Conservation (phyloP, 2,797 vertebrate species). For the Cryptoprocta ferox region DNA sequence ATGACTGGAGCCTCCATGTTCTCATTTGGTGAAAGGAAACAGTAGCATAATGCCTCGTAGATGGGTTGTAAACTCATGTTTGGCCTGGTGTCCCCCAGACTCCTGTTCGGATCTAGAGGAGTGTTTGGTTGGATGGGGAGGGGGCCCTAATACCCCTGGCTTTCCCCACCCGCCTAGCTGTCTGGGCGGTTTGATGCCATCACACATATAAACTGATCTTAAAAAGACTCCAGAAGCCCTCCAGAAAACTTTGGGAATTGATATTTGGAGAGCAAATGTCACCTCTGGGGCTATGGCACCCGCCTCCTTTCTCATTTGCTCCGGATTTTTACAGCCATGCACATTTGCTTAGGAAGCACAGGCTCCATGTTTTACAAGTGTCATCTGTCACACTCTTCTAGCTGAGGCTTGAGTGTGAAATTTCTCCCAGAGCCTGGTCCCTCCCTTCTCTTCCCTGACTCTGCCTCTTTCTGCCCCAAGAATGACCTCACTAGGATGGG, state of each 20-base stretch:
- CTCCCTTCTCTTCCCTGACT: not conserved
- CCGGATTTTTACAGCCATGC: slow-evolving; percentile 20
- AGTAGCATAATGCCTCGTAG: rapidly evolving
- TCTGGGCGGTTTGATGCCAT: slow-evolving; percentile 41
- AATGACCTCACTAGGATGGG: not conserved
- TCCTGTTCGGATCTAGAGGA: not conserved
- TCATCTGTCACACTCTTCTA: not conserved
- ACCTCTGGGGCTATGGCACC: not conserved
- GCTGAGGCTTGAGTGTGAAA: not conserved
- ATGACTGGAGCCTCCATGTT: not conserved
- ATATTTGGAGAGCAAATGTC: slow-evolving; percentile 34
- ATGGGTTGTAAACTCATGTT: not conserved
- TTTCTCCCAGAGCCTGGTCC: not conserved
- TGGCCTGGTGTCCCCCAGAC: not conserved
- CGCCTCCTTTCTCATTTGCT: not conserved
- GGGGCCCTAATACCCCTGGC: not conserved
- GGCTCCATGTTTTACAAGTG: not conserved
- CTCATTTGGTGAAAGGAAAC: not conserved
- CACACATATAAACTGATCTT: not conserved
- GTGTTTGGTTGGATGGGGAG: not conserved
- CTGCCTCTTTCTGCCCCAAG: not conserved
- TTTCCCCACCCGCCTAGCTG: not conserved
- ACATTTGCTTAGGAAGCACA: not conserved
- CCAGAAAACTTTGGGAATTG: slow-evolving; percentile 40
- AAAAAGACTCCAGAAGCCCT: slow-evolving; percentile 26